Conservation (phyloP, 2,888 invertebrate genomes). For the Mayetiola destructor region DNA sequence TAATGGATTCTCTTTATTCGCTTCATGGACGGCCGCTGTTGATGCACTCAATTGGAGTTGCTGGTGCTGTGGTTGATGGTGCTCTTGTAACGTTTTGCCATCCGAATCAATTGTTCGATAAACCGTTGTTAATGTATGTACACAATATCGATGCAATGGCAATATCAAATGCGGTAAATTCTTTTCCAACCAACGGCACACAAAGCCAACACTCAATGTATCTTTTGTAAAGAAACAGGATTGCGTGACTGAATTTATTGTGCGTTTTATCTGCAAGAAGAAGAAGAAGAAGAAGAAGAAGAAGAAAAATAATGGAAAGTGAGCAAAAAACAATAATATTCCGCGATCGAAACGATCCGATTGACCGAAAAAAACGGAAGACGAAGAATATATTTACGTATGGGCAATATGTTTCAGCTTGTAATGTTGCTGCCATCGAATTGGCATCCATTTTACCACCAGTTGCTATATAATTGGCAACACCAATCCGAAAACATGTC, state of each 20-base stretch:
- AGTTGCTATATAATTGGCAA: conserved; percentile 38
- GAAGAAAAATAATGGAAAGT: neutral
- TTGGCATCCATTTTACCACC: conserved; percentile 59
- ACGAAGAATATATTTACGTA: conserved; percentile 23
- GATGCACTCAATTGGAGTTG: neutral
- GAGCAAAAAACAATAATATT: neutral
- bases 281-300: neutral
- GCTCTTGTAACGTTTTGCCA: conserved; percentile 25
- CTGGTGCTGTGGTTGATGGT: too few relatives aligned
- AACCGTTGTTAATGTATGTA: conserved; percentile 37
- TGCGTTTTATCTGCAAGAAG: conserved; percentile 47
- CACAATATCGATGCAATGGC: conserved; percentile 53
- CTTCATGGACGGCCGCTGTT: neutral
- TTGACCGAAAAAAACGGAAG: neutral
- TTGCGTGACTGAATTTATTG: conserved; percentile 54
- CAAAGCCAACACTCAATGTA: conserved; percentile 55
- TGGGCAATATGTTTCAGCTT: conserved; percentile 28
- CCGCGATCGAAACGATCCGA: neutral
- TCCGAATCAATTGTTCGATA: conserved; percentile 40
- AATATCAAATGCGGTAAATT: conserved; percentile 62
- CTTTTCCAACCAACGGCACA: conserved; percentile 67
- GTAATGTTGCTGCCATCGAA: conserved; percentile 43
- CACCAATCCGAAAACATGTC: conserved; percentile 55
- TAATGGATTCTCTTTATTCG: conserved; percentile 19
- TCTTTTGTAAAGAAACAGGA: conserved; percentile 72